These are phyloP conservation scores for Muraenolepis orangiensis DNA, from an alignment of 2,797 vertebrate species.

Conservation along the genomic window DNA sequence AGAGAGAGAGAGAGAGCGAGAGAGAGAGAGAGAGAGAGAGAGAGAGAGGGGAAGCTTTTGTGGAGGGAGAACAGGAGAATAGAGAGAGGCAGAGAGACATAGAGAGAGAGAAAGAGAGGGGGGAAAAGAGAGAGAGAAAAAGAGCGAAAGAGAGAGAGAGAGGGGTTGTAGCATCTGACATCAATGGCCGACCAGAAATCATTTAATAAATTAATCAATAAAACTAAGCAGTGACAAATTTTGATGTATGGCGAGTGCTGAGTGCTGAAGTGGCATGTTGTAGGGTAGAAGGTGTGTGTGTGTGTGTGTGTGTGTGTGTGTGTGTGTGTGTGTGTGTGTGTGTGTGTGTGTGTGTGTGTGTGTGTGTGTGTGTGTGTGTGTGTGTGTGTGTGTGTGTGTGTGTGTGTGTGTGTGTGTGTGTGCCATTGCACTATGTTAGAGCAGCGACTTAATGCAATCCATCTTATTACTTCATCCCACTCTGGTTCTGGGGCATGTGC, in stretches of 20 bases:
- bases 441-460: slow-evolving; percentile 61
- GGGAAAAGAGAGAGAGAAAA: not conserved
- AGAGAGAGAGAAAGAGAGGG: not conserved
- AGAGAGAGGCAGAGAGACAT: not conserved
- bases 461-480: slow-evolving; percentile 63
- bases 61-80: too few species aligned
- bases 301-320: slow-evolving; percentile 15
- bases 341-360: slow-evolving; percentile 15
- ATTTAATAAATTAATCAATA: slow-evolving; percentile 62
- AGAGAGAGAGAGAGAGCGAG: too few species aligned
- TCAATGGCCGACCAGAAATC: slow-evolving; percentile 45
- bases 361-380: slow-evolving; percentile 14
- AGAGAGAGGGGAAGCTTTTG: too few species aligned
- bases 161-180: slow-evolving; percentile 25
- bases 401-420: slow-evolving; percentile 6
- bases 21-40: too few species aligned
- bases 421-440: slow-evolving; percentile 27
- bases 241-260: slow-evolving; percentile 56
- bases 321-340: slow-evolving; percentile 4
- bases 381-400: slow-evolving; percentile 17
- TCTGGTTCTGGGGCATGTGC: slow-evolving; percentile 10
- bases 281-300: too few species aligned
- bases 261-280: slow-evolving; percentile 45
- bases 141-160: too few species aligned
- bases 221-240: slow-evolving; percentile 53